Conservation (phyloP, 23 tunicate genomes). For the Clavelina lepadiformis region DNA sequence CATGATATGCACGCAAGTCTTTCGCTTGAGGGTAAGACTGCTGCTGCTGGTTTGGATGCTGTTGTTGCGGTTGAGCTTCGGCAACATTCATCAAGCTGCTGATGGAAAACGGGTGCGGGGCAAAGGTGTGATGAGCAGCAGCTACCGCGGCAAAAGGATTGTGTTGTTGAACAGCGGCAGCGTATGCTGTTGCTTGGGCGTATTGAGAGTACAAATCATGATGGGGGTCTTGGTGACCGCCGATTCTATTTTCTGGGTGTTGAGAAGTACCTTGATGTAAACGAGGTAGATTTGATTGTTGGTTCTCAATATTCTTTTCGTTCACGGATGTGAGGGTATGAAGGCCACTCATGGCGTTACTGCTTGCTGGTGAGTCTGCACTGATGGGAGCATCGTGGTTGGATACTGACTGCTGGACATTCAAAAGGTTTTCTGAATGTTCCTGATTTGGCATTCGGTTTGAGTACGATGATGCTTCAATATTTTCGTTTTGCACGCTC, state of each 20-base stretch:
- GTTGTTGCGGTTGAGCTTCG: slow-evolving; percentile 57
- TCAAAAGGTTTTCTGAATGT: not conserved
- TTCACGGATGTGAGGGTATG: slow-evolving; percentile 34
- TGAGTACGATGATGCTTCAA: not conserved
- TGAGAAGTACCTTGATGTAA: slow-evolving; percentile 8
- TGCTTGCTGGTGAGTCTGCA: slow-evolving; percentile 18
- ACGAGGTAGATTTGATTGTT: slow-evolving; percentile 2
- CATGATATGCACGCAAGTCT: slow-evolving; percentile 87
- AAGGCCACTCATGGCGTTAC: slow-evolving; percentile 6
- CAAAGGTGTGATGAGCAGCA: slow-evolving; percentile 57
- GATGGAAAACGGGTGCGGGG: slow-evolving; percentile 87
- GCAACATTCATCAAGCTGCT: slow-evolving; percentile 78
- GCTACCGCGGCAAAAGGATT: slow-evolving; percentile 49
- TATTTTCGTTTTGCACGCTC: not conserved
- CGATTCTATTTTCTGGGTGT: slow-evolving; percentile 14
- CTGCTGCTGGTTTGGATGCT: slow-evolving; percentile 21
- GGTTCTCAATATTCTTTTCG: slow-evolving; percentile 13
- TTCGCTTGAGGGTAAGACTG: slow-evolving; percentile 43
- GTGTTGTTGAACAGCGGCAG: slow-evolving; percentile 74
- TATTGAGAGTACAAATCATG: slow-evolving; percentile 53
- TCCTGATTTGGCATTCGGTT: not conserved
- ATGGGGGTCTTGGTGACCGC: slow-evolving; percentile 17
- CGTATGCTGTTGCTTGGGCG: slow-evolving; percentile 60
- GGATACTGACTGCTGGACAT: not conserved
- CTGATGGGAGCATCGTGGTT: not conserved